A percentile compares a stretch with the other conserved stretches of the same genome.
These are phyloP conservation scores for Thalassophryne amazonica DNA, from an alignment of 2,797 vertebrate genomes.

Conservation along the genomic window DNA sequence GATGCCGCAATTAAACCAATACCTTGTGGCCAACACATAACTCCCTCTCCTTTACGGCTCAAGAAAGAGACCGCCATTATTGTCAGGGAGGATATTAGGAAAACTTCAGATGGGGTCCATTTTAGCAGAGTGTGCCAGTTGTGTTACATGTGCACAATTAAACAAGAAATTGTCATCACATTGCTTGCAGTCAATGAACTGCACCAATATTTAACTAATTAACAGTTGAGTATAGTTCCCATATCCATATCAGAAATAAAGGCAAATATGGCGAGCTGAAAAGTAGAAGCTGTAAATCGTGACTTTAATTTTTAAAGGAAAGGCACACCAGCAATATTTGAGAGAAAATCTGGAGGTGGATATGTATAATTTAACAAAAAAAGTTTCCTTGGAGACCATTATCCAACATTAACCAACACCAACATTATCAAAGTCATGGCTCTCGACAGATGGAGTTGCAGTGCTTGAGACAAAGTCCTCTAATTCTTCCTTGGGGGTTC, in stretches of 20 bases:
- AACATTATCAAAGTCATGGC: no score
- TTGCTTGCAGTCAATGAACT: slow-evolving; percentile 19
- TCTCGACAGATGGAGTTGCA: no score
- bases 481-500: no score
- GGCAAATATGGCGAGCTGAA: neutral
- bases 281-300: neutral
- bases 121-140: slow-evolving; percentile 44
- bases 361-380: no score
- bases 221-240: slow-evolving; percentile 6
- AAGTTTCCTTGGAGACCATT: no score
- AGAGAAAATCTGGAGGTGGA: no score
- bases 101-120: slow-evolving; percentile 42
- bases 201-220: slow-evolving; percentile 32
- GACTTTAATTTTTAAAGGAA: no score
- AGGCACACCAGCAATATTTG: no score
- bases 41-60: slow-evolving; percentile 13
- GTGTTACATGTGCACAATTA: slow-evolving; percentile 64
- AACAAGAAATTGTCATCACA: slow-evolving; percentile 44
- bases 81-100: slow-evolving; percentile 43
- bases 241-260: neutral
- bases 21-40: slow-evolving; percentile 31
- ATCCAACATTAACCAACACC: no score
- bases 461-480: no score
- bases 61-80: slow-evolving; percentile 53
- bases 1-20: slow-evolving; percentile 43